Conservation (phyloP, 2,888 invertebrate species). For the Epinotia brunnichana region DNA sequence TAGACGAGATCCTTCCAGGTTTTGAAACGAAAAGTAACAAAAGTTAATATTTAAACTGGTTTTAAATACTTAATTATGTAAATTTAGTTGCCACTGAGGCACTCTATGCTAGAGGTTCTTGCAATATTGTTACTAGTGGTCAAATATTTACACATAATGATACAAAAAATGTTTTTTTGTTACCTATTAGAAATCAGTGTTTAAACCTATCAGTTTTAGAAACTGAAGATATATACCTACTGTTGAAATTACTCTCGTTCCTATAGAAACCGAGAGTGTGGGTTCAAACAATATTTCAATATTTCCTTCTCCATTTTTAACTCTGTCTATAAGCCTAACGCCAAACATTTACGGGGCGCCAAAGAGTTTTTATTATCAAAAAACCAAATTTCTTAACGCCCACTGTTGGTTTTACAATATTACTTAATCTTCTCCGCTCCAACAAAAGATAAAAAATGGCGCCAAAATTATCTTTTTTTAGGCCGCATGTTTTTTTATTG, state of each 20-base stretch:
- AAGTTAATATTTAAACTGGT: no score
- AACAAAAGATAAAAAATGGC: conserved; percentile 66
- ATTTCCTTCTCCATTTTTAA: conserved; percentile 4
- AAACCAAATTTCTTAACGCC: conserved; percentile 63
- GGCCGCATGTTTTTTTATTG: conserved; percentile 50
- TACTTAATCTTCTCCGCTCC: conserved; percentile 65
- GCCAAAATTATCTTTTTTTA: conserved; percentile 61
- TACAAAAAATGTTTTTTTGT: no score
- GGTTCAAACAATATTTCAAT: background rate
- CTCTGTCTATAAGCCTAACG: conserved; percentile 20
- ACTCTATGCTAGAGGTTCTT: no score
- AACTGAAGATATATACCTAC: no score
- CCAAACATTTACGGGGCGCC: conserved; percentile 46
- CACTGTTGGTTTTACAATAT: conserved; percentile 78
- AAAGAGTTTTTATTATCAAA: conserved; percentile 45
- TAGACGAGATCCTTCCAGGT: conserved; percentile 6
- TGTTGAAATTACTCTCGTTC: background rate
- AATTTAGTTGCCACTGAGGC: no score
- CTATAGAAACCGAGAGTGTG: no score
- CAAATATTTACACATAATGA: no score
- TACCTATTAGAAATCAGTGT: no score
- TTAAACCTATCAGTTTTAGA: no score
- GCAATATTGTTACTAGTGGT: no score
- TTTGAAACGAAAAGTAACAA: no score
- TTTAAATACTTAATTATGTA: no score